Evolutionary conservation across 2,797 vertebrate species (phyloP).

Genomic region (Chaunax sp.): DNA sequence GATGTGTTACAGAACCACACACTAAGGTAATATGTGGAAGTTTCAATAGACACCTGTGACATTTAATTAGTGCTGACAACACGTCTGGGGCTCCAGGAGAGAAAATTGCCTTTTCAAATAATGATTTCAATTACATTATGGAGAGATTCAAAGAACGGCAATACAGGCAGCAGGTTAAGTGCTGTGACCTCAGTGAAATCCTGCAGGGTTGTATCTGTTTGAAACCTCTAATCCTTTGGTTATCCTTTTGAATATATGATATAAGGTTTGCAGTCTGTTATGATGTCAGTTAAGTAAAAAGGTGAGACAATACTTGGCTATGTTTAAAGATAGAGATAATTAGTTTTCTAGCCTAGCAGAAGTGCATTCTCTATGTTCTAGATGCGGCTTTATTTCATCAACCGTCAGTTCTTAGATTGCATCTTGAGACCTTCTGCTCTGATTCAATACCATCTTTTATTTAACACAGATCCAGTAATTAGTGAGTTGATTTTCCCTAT

Average conservation of each 20-base stretch:
- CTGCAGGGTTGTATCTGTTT: conserved; percentile 37
- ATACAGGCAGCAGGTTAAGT: conserved; percentile 54
- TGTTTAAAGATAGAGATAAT: too few relatives aligned
- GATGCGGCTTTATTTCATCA: conserved; percentile 8
- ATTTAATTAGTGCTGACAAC: conserved; percentile 70
- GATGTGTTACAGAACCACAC: conserved; percentile 18
- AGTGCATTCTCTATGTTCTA: background rate
- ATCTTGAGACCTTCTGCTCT: background rate
- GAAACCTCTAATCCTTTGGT: conserved; percentile 38
- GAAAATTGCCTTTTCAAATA: conserved; percentile 65
- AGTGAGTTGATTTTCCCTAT: conserved; percentile 12
- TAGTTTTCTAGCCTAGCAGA: background rate
- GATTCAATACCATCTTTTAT: conserved; percentile 34
- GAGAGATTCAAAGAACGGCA: conserved; percentile 58
- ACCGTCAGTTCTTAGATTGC: conserved; percentile 18
- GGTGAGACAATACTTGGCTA: background rate
- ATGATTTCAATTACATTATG: conserved; percentile 74
- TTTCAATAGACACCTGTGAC: conserved; percentile 56
- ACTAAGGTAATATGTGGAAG: conserved; percentile 35
- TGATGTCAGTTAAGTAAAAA: conserved; percentile 18
- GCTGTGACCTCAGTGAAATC: conserved; percentile 47
- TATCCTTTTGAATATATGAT: conserved; percentile 10
- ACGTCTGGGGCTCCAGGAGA: conserved; percentile 52
- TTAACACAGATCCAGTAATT: conserved; percentile 22
- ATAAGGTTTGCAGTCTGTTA: background rate